Evolutionary conservation across 2,888 invertebrate genomes (phyloP), one percentile per base, ranked within the genome.

Genomic region (Plebejus anna): DNA sequence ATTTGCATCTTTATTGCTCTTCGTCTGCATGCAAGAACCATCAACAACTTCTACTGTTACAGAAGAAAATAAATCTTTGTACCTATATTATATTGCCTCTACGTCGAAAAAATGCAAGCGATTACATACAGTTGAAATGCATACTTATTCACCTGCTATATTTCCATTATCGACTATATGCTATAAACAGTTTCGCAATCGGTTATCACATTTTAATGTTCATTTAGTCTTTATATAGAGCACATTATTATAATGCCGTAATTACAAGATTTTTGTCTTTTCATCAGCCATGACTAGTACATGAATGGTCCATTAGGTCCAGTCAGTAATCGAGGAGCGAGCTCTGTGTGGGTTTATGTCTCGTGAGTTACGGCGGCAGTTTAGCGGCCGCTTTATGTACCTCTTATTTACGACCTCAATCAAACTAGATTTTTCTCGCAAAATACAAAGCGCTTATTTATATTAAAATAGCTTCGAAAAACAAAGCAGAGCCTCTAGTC

Each of bases 381-480:
- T 32, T 32, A 66, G 13, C 32, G 13, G 5, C 66, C 22, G 32
- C 13, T 66, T 66, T 66, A 66, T 66, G 66, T 66, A 13, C 16
- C 66, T 66, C 66, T 16, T 66, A 66, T 66, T 66, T 66, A 66
- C 66, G 66, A 66, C 66, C 32, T 36, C 4, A 32, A 66, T 32
- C 32, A 66, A 66, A 66, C 66, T 66, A 66, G 66, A 32, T 66
- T 66, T 28, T 66, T 16, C 66, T 36, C 32, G 0, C 13, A 36
- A 66, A 66, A 66, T 32, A 66, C 13, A 32, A 66, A 36, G 13
- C 13, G 32, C 66, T 28, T 61, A 61, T 61, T 11, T 36, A 36
- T 66, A 66, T 32, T 13, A 36, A 66, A 66, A 32, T 36, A 32
- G 13, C 13, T 66, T 16, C 16, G 28, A 36, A 32, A 36, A 66